phyloP scores from a whole-genome alignment of 2,797 vertebrate genomes.

The Eulemur rubriventer region DNA sequence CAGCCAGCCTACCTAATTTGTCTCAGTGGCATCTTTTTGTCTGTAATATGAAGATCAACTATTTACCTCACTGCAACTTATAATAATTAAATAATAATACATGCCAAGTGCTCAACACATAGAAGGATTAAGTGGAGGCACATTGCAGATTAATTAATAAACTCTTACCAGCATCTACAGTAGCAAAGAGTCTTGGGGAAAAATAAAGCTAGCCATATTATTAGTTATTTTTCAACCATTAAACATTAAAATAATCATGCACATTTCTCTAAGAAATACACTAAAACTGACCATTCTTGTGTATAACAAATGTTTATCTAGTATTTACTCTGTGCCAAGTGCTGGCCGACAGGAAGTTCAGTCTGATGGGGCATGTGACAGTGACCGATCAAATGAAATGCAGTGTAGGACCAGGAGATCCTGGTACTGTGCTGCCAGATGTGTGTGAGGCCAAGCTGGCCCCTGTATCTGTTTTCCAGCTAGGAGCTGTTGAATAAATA shows the following conservation, averaged over 20 bases:
- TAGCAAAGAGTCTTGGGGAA: not conserved
- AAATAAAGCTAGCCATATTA: not conserved
- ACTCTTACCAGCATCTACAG: not conserved
- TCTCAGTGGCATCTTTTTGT: not conserved
- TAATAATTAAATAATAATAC: not conserved
- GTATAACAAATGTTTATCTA: not conserved
- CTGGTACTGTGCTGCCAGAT: not conserved
- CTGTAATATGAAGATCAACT: not conserved
- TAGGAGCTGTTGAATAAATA: not conserved
- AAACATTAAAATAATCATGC: not conserved
- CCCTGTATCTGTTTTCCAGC: not conserved
- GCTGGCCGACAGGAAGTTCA: not conserved
- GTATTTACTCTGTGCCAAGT: not conserved
- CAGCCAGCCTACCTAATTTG: not conserved
- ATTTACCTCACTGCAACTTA: not conserved
- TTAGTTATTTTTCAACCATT: conserved; percentile 34
- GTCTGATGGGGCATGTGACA: not conserved
- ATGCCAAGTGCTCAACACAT: not conserved
- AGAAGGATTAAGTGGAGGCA: not conserved
- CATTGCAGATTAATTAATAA: not conserved
- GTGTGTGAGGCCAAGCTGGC: not conserved
- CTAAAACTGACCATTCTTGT: not conserved
- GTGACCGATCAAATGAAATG: not conserved
- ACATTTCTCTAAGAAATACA: not conserved
- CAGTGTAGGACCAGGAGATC: not conserved